Evolutionary conservation across 2,113 vertebrate genomes (phyloP).

Genomic region (Melanostigma gelatinosum): DNA sequence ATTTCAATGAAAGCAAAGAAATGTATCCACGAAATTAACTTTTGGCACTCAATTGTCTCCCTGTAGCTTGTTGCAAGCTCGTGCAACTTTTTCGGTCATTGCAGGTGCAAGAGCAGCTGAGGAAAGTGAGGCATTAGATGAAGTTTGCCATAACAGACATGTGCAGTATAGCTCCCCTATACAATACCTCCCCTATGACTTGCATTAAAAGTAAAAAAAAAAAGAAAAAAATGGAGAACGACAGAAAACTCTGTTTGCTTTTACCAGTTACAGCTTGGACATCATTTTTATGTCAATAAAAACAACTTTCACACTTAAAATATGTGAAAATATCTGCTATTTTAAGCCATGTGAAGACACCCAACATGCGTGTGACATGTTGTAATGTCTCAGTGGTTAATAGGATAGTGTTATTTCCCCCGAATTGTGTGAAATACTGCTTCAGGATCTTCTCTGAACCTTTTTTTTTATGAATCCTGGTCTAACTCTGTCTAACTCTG

Average conservation of each 20-base stretch:
- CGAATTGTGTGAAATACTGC: not conserved
- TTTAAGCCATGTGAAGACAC: not conserved
- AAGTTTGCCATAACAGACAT: not conserved
- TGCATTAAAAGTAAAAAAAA: not conserved
- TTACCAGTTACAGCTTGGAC: not conserved
- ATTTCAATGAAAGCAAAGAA: not conserved
- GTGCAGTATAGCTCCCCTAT: not conserved
- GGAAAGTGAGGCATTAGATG: not conserved
- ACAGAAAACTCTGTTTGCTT: not conserved
- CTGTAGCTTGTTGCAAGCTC: conserved; percentile 3
- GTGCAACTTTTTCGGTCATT: not conserved
- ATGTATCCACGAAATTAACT: not conserved
- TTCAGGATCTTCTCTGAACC: conserved; percentile 5
- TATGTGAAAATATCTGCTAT: not conserved
- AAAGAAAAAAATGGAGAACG: not conserved
- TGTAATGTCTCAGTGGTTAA: not conserved
- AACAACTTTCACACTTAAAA: not conserved
- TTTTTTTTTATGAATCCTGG: conserved; percentile 50
- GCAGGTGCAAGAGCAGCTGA: conserved; percentile 1
- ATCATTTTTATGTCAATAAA: not conserved
- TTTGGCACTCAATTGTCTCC: not conserved
- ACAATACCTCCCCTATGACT: too few relatives aligned
- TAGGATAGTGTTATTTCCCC: not conserved
- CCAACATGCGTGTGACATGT: not conserved
- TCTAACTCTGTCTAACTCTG: conserved; percentile 69